A percentile compares a stretch with the other conserved stretches of the same genome.
These are phyloP conservation scores for Luperina testacea DNA, from an alignment of 2,888 invertebrate species.

Conservation along the genomic window DNA sequence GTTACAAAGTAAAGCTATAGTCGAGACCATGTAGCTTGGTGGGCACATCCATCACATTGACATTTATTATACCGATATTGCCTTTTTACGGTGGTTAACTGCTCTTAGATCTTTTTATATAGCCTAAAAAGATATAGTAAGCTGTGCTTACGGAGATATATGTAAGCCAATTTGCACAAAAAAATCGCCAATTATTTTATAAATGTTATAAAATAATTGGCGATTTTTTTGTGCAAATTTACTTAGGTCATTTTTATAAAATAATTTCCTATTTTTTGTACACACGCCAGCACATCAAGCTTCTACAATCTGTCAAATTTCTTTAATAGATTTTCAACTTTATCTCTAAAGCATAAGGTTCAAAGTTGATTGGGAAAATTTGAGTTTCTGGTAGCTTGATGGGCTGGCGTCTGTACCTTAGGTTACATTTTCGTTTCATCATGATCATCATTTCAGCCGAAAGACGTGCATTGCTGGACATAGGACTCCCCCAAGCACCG, in stretches of 20 bases:
- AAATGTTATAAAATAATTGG: no score
- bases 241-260: no score
- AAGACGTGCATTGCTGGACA: background rate
- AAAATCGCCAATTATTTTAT: background rate
- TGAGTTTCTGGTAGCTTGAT: no score
- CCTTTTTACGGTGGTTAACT: constrained; percentile 40
- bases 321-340: no score
- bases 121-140: constrained; percentile 13
- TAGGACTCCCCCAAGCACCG: no score
- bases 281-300: no score
- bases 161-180: background rate
- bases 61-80: constrained; percentile 54
- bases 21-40: constrained; percentile 21
- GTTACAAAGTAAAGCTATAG: constrained; percentile 24
- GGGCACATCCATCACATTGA: constrained; percentile 58
- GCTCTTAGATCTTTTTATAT: constrained; percentile 45
- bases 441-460: background rate
- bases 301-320: no score
- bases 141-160: background rate
- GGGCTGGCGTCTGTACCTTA: no score
- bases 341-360: no score
- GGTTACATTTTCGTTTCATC: background rate
- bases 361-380: no score
- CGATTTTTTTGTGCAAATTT: no score
- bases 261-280: no score